phyloP scores from a whole-genome alignment of 92 coral and sea anemone genomes.

The Epizoanthus fatuus region DNA sequence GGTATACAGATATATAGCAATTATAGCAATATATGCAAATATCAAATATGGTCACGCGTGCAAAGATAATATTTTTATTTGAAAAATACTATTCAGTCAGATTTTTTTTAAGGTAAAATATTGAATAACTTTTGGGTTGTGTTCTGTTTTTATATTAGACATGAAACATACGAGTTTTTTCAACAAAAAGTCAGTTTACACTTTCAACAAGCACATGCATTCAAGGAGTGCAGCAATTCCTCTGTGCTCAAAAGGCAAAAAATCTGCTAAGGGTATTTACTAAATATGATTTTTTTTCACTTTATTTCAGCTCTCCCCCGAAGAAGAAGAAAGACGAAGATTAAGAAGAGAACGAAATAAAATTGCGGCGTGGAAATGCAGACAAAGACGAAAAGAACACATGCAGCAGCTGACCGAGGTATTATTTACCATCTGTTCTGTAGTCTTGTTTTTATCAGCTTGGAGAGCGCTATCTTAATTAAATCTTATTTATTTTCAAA shows the following conservation, averaged over 20 bases:
- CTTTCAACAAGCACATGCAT: not conserved
- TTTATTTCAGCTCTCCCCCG: conserved; percentile 79
- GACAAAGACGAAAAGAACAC: conserved; percentile 97
- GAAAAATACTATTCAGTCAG: not conserved
- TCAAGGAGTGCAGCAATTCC: not conserved
- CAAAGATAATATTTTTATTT: not conserved
- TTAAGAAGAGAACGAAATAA: conserved; percentile 95
- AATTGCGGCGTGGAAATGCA: conserved; percentile 95
- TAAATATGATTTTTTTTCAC: not conserved
- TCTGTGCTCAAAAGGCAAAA: not conserved
- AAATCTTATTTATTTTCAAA: not conserved
- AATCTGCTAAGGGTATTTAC: too few relatives aligned
- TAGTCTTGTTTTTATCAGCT: not conserved
- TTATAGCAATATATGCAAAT: not conserved
- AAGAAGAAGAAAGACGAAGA: conserved; percentile 92
- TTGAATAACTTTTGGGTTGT: too few relatives aligned
- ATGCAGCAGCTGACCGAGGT: conserved; percentile 88
- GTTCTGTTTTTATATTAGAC: too few relatives aligned
- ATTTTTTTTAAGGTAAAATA: too few relatives aligned
- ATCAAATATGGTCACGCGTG: not conserved
- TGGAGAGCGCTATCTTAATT: not conserved
- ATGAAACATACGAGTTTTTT: too few relatives aligned
- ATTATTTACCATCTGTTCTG: not conserved
- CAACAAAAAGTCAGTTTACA: not conserved
- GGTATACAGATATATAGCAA: not conserved